Base-by-base conservation (phyloP, 1,140 invertebrate species). In the Nasonia giraulti region DNA sequence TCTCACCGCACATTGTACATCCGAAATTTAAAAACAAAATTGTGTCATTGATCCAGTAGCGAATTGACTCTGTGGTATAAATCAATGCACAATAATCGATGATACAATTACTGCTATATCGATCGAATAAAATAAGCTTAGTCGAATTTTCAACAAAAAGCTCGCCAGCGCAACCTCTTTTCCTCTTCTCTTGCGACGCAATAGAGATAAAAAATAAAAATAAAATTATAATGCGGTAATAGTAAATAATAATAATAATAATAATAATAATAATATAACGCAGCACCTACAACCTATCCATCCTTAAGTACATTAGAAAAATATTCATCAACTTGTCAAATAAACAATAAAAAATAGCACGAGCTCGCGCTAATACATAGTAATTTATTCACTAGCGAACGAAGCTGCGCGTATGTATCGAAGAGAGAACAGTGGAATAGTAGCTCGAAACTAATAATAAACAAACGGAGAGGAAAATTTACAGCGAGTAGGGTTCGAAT, bases 321-420 rank as follows among this genome's bases (percentile, higher is more conserved):
- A 2, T 69, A 27, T 69, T 69, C 27, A 44, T 44, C 0, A 69
- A 23, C 37, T 69, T 47, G 78, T 80, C 78, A 69, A 80, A 44
- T n/a, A n/a, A 69, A 66, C 37, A 80, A 62, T 62, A 80, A 76
- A 40, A 71, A 80, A 80, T 80, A 17, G n/a, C 27, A 2, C 78
- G 17, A 80, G 55, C 62, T 8, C 40, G 23, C 33, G 23, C 66
- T 80, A 68, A 62, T 62, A 33, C 76, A 23, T 10, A 62, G 55
- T 78, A 8, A 11, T 8, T 44, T 8, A 11, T 44, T 7, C 40
- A 44, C 40, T 10, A 7, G 47, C 47, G 47, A 50, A 17, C 2
- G 47, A 50, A 50, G 12, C 47, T 10, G 12, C 14, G 47, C 12
- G 8, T 44, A 44, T 44, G 33, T 37, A 44, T 44, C 12, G 17